Evolutionary conservation across 1,140 invertebrate genomes (phyloP).

Genomic region (Dufourea novaeangliae): DNA sequence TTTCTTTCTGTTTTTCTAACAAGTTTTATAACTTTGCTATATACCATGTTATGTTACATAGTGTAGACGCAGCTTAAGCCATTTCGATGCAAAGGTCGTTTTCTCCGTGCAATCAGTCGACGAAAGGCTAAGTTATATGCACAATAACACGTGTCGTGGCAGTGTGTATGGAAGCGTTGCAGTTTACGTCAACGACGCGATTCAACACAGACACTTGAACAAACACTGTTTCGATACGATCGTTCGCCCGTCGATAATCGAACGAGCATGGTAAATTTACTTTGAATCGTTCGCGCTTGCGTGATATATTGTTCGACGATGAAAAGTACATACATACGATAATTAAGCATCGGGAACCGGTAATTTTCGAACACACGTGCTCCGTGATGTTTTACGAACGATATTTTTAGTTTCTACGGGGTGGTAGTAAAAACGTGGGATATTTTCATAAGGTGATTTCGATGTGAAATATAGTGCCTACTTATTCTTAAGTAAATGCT

Average conservation of each 20-base stretch:
- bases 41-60: too few relatives aligned
- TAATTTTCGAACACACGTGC: slow-evolving; percentile 9
- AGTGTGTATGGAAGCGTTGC: not conserved
- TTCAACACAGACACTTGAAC: slow-evolving; percentile 2
- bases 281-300: not conserved
- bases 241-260: slow-evolving; percentile 18
- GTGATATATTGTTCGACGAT: not conserved
- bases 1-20: too few relatives aligned
- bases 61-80: too few relatives aligned
- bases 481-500: too few relatives aligned
- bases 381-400: not conserved
- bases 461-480: too few relatives aligned
- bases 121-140: too few relatives aligned
- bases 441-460: too few relatives aligned
- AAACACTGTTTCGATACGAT: not conserved
- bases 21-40: too few relatives aligned
- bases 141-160: not conserved
- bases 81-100: too few relatives aligned
- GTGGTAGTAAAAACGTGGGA: too few relatives aligned
- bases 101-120: too few relatives aligned
- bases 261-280: slow-evolving; percentile 9
- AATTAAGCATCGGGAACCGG: not conserved
- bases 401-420: not conserved
- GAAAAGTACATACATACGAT: not conserved
- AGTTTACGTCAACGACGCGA: not conserved